phyloP scores from a whole-genome alignment of 1,140 invertebrate species.

The Probaryconus sp. region DNA sequence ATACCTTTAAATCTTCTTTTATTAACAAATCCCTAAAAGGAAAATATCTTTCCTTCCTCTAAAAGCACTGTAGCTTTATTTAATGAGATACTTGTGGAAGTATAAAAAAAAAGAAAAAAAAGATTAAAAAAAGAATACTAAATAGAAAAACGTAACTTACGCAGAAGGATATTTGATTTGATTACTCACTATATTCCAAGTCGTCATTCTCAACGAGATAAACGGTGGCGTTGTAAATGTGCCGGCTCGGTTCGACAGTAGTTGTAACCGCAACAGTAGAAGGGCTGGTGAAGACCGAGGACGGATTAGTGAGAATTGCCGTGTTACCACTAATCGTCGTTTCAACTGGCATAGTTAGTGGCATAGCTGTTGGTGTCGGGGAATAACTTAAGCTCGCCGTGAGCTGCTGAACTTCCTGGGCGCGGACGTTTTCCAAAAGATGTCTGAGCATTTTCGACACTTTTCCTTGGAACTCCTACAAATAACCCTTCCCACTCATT shows the following conservation, averaged over 20 bases:
- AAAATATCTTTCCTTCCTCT: too few relatives aligned
- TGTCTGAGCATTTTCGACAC: constrained; percentile 54
- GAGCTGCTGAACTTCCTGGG: constrained; percentile 33
- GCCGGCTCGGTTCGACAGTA: constrained; percentile 69
- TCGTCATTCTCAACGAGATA: constrained; percentile 73
- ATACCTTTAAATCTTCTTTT: too few relatives aligned
- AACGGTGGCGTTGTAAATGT: constrained; percentile 72
- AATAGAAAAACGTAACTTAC: too few relatives aligned
- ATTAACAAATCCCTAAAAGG: too few relatives aligned
- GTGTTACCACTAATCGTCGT: constrained; percentile 70
- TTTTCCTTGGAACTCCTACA: not conserved
- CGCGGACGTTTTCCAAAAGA: constrained; percentile 44
- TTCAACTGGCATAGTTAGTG: constrained; percentile 63
- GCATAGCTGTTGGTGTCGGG: constrained; percentile 61
- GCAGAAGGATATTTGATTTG: too few relatives aligned
- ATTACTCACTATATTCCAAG: constrained; percentile 75
- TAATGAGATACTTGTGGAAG: too few relatives aligned
- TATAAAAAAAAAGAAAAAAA: too few relatives aligned
- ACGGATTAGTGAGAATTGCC: constrained; percentile 72
- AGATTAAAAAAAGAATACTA: too few relatives aligned
- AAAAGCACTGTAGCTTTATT: too few relatives aligned
- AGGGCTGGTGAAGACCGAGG: constrained; percentile 66
- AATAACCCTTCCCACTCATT: not conserved
- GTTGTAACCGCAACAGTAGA: constrained; percentile 66
- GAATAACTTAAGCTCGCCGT: constrained; percentile 61